phyloP scores from a whole-genome alignment of 2,888 invertebrate species.

The Sinelater perroti region DNA sequence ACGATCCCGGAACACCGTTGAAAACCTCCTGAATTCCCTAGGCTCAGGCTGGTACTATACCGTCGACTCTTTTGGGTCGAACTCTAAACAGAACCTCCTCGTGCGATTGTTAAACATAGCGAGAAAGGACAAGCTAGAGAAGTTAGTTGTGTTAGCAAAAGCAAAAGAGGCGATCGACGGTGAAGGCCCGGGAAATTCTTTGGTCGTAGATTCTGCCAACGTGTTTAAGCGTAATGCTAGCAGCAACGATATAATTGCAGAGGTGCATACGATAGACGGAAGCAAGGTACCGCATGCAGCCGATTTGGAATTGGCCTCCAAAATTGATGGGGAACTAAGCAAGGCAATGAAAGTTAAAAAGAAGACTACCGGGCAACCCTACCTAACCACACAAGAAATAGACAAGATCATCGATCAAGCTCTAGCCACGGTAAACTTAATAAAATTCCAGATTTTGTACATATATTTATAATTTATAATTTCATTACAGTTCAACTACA shows the following conservation, averaged over 20 bases:
- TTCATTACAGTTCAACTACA: neutral
- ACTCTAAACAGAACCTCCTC: constrained; percentile 41
- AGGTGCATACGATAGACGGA: neutral
- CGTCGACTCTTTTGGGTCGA: constrained; percentile 41
- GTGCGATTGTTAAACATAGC: constrained; percentile 41
- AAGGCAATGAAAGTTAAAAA: constrained; percentile 42
- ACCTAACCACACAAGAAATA: constrained; percentile 42
- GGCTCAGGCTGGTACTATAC: constrained; percentile 40
- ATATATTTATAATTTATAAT: too few relatives aligned
- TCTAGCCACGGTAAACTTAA: constrained; percentile 34
- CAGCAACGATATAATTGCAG: constrained; percentile 1
- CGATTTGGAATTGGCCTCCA: constrained; percentile 2
- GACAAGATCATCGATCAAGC: constrained; percentile 43
- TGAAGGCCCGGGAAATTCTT: constrained; percentile 17
- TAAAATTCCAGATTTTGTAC: too few relatives aligned
- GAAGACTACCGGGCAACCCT: constrained; percentile 32
- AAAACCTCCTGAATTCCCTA: neutral
- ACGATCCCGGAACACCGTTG: neutral
- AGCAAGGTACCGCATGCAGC: neutral
- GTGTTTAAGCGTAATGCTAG: constrained; percentile 34
- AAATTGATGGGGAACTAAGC: constrained; percentile 37
- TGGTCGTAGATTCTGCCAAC: constrained; percentile 46
- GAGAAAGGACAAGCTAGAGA: constrained; percentile 37
- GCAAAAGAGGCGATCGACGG: constrained; percentile 30
- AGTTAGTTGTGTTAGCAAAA: constrained; percentile 44